Conservation (phyloP, 1,140 invertebrate species). For the Papilio polyxenes region DNA sequence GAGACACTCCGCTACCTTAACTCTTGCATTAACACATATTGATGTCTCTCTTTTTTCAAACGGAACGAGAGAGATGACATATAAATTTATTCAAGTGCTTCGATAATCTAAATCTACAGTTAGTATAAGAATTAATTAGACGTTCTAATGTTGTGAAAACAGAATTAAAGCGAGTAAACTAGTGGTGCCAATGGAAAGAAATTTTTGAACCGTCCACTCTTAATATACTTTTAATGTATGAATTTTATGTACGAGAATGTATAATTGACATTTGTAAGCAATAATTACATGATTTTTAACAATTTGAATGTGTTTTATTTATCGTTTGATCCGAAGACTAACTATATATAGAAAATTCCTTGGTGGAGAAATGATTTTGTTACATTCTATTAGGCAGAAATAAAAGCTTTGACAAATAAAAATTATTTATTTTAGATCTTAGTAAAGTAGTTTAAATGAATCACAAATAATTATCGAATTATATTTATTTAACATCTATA, state of each 20-base stretch:
- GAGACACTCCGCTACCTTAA: background rate
- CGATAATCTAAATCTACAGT: too few relatives aligned
- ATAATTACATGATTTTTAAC: slow-evolving; percentile 65
- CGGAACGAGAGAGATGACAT: background rate
- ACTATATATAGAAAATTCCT: background rate
- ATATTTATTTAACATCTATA: slow-evolving; percentile 23
- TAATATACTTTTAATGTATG: background rate
- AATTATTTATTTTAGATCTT: slow-evolving; percentile 28
- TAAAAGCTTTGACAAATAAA: slow-evolving; percentile 39
- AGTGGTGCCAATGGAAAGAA: slow-evolving; percentile 49
- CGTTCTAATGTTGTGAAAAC: background rate
- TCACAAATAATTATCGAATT: slow-evolving; percentile 15
- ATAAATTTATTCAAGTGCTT: too few relatives aligned
- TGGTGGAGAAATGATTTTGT: background rate
- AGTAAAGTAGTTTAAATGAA: background rate
- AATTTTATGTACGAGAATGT: slow-evolving; percentile 8
- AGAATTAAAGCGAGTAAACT: background rate
- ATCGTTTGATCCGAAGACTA: background rate
- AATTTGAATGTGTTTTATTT: slow-evolving; percentile 52
- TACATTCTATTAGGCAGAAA: slow-evolving; percentile 24
- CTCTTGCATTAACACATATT: background rate
- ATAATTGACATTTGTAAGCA: slow-evolving; percentile 62
- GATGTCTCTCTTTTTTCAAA: background rate
- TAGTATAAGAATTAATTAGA: background rate
- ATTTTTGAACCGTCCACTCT: slow-evolving; percentile 39